Evolutionary conservation across 2,797 vertebrate species (phyloP), one percentile per base, ranked within the genome.

Genomic region (Syngnathus acus): DNA sequence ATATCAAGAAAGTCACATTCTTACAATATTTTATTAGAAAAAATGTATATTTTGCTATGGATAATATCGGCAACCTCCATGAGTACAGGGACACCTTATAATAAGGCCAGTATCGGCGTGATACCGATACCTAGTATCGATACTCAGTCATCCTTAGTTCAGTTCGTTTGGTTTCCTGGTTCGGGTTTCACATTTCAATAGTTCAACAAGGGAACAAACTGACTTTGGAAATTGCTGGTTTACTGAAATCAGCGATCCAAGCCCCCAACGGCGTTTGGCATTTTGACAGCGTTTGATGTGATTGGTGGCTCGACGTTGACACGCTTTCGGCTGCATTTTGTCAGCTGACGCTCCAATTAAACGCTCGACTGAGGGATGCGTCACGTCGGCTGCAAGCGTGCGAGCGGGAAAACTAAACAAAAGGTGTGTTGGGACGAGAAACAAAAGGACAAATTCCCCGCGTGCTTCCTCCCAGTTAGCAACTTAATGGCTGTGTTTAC

Each of bases 401-500:
- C 0, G 38, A 76, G 66, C 69, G 84, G 67, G 74, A 73, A 78
- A 85, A 81, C 75, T 83, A 84, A 86, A 80, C 78, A 83, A 82
- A 87, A 76, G 72, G 23, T 40, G 45, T 39, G 55, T 68, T 64
- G 64, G 67, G 59, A 69, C 47, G 57, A 77, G 77, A 58, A 58
- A 81, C 65, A 63, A 84, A 83, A 81, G 76, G 71, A 62, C 65
- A 72, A 77, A 88, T 78, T 79, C 80, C 84, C 85, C 61, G 62
- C 65, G 66, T 80, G 26, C 74, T 72, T 69, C 37, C 72, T 81
- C 78, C 81, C 84, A 80, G 84, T 87, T 84, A 83, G 78, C 85
- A 85, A 86, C 75, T 60, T 88, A 89, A 88, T 86, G 73, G 87
- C 72, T 85, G 81, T 88, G 84, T 89, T 89, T 88, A 89, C 86